phyloP scores from a whole-genome alignment of 2,113 vertebrate genomes.

The Andinoacara biseriatus region DNA sequence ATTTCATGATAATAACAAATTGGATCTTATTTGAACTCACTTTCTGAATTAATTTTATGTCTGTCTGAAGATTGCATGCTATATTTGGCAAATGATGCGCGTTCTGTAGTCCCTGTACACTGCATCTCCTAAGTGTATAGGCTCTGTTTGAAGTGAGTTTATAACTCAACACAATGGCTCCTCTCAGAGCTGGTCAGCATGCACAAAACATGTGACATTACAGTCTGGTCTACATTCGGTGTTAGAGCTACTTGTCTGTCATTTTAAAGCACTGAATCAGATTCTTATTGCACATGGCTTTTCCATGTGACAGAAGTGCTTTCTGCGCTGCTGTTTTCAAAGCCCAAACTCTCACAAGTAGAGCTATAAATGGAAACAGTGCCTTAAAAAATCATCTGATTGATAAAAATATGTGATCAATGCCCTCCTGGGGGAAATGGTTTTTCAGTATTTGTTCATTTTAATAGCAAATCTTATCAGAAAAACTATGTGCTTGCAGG shows the following conservation, averaged over 20 bases:
- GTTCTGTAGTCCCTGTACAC: not conserved
- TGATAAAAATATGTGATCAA: not conserved
- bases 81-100: slow-evolving; percentile 2
- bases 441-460: not conserved
- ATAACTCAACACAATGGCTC: slow-evolving; percentile 34
- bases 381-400: not conserved
- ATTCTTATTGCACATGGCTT: not conserved
- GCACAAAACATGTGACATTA: slow-evolving; percentile 47
- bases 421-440: not conserved
- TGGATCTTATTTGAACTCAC: not conserved
- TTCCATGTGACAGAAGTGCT: not conserved
- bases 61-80: not conserved
- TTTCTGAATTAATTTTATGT: not conserved
- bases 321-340: not conserved
- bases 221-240: slow-evolving; percentile 12
- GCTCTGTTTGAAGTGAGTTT: slow-evolving; percentile 29
- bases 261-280: not conserved
- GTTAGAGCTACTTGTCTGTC: not conserved
- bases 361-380: not conserved
- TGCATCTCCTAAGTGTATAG: not conserved
- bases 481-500: not conserved
- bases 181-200: slow-evolving; percentile 37
- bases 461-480: not conserved
- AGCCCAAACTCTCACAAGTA: not conserved
- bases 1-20: slow-evolving; percentile 9